Evolutionary conservation across 2,888 invertebrate species (phyloP).

Genomic region (Heliconius aoede): DNA sequence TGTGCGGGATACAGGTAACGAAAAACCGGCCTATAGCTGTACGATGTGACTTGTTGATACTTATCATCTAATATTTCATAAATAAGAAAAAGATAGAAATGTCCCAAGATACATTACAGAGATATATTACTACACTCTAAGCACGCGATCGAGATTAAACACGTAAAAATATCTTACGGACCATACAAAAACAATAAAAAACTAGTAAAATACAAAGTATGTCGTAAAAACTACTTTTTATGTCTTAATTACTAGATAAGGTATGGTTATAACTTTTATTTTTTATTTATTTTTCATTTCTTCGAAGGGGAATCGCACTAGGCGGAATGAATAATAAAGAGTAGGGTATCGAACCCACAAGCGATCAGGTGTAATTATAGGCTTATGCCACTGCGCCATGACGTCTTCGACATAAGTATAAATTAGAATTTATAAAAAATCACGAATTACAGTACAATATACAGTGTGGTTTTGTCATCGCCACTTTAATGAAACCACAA

Average conservation of each 20-base stretch:
- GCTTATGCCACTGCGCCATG: too few relatives aligned
- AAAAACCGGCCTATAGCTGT: too few relatives aligned
- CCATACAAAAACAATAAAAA: slow-evolving; percentile 15
- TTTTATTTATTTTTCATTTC: too few relatives aligned
- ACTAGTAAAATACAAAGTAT: slow-evolving; percentile 4
- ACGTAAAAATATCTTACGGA: slow-evolving; percentile 21
- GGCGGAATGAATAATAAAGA: too few relatives aligned
- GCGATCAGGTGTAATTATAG: too few relatives aligned
- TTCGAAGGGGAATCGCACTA: too few relatives aligned
- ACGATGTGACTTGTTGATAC: too few relatives aligned
- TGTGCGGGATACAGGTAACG: too few relatives aligned
- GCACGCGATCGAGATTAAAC: slow-evolving; percentile 5
- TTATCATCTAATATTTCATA: too few relatives aligned
- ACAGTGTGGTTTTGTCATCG: too few relatives aligned
- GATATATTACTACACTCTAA: not conserved
- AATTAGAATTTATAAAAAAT: not conserved
- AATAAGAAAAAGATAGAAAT: not conserved
- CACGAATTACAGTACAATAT: not conserved
- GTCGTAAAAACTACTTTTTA: slow-evolving; percentile 21
- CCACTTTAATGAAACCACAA: too few relatives aligned
- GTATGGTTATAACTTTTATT: not conserved
- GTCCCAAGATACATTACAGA: not conserved
- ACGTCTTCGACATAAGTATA: not conserved
- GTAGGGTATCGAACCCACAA: too few relatives aligned
- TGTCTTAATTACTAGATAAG: slow-evolving; percentile 26